phyloP scores from a whole-genome alignment of 2,888 invertebrate species.

The Fragum fragum region DNA sequence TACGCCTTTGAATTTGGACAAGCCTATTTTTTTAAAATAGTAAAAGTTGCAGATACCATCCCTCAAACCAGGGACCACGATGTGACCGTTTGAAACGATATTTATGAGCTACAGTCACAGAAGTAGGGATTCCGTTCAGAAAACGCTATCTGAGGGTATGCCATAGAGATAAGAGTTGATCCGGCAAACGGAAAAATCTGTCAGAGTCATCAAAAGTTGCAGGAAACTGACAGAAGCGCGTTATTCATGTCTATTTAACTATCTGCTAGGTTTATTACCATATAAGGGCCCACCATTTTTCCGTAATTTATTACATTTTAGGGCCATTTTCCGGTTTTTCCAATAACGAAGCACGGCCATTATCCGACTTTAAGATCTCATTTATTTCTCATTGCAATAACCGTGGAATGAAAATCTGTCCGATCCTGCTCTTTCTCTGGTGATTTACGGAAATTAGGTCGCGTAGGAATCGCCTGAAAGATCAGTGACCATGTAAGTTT shows the following conservation, averaged over 20 bases:
- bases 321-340: conserved; percentile 61
- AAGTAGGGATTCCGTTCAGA: too few relatives aligned
- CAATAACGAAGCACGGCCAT: conserved; percentile 56
- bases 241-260: conserved; percentile 29
- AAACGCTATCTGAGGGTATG: not conserved
- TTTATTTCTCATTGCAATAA: conserved; percentile 66
- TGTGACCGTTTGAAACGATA: too few relatives aligned
- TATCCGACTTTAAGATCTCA: conserved; percentile 68
- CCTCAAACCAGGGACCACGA: too few relatives aligned
- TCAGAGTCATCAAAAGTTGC: conserved; percentile 26
- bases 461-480: conserved; percentile 30
- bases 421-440: conserved; percentile 40
- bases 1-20: too few relatives aligned
- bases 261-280: conserved; percentile 55
- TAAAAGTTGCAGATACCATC: too few relatives aligned
- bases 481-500: not conserved
- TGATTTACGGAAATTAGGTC: conserved; percentile 62
- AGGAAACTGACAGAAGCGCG: conserved; percentile 17
- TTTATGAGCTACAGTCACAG: too few relatives aligned
- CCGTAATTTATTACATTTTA: conserved; percentile 66
- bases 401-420: conserved; percentile 59
- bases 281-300: conserved; percentile 58
- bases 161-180: not conserved
- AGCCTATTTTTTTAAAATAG: too few relatives aligned
- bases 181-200: conserved; percentile 5